Base-by-base conservation (phyloP, 2,888 invertebrate genomes). In the Tortrix viridana region DNA sequence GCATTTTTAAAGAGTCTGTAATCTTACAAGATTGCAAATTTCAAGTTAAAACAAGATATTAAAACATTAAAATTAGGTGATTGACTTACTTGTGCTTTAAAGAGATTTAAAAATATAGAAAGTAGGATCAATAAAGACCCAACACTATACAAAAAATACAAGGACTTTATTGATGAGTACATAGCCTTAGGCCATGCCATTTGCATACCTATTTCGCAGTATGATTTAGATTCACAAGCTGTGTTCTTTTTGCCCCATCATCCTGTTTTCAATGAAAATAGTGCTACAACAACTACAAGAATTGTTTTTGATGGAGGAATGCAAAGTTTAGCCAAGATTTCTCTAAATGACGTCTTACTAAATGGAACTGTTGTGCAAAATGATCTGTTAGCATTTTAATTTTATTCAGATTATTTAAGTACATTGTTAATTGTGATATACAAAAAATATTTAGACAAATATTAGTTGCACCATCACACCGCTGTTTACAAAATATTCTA, bases 211-310 rank as follows among this genome's bases (percentile, higher is more conserved):
- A 54, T 54, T 49, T 49, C 41, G 41, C 37, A 38, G 12, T 61
- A 61, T 61, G 37, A 54, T 44, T 26, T 61, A 14, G 26, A 44
- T 9, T 3, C 18, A 6, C 61, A 64, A 7, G 52, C 67, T 23
- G 50, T 65, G 22, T 50, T 54, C 23, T 41, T 62, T 16, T n/a
- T 62, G 16, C 47, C 62, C 2, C 50, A 54, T 16, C 55, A 56
- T 16, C 52, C 43, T 50, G 50, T 43, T 18, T 66, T 65, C 16
- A 65, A 55, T 50, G 14, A 37, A 14, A 50, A 44, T 32, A 49
- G 50, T 38, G 9, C 60, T 5, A 48, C 23, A 3, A 48, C 47
- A 6, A 23, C 14, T 2, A 3, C 22, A 2, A 48, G 47, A 16
- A 22, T 48, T 2, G 47, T 48, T 7, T 48, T 48, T 23, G 54